Conservation (phyloP, 2,888 invertebrate species). For the Rhopalosiphum nymphaeae region DNA sequence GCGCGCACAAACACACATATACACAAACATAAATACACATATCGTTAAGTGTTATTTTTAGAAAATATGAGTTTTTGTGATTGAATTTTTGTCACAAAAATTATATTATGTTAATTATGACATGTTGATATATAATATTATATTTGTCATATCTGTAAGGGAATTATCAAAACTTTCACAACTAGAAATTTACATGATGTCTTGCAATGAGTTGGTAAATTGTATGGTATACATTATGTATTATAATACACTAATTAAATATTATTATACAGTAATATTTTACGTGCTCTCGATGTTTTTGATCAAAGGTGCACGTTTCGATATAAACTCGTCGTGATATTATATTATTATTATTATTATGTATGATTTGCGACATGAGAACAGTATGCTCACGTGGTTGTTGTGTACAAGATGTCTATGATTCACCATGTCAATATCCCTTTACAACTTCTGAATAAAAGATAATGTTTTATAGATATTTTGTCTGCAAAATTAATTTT, state of each 20-base stretch:
- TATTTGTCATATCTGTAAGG: background rate
- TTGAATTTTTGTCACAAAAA: background rate
- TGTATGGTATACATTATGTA: background rate
- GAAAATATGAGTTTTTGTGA: background rate
- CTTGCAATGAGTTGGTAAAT: background rate
- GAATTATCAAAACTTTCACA: background rate
- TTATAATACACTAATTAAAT: background rate
- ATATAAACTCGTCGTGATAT: background rate
- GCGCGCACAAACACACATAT: background rate
- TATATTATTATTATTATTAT: background rate
- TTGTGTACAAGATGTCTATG: background rate
- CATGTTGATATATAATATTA: background rate
- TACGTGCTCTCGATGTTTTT: constrained; percentile 36
- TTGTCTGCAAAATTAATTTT: background rate
- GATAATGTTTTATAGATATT: background rate
- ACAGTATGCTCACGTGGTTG: background rate
- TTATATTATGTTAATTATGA: background rate
- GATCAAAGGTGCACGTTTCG: background rate
- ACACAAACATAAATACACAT: background rate
- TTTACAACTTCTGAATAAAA: background rate
- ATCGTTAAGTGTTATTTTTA: background rate
- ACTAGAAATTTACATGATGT: background rate
- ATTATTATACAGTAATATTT: constrained; percentile 14
- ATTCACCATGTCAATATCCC: background rate
- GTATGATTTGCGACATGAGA: background rate